Conservation (phyloP, 1,140 invertebrate species). For the Lepidurus couesii region DNA sequence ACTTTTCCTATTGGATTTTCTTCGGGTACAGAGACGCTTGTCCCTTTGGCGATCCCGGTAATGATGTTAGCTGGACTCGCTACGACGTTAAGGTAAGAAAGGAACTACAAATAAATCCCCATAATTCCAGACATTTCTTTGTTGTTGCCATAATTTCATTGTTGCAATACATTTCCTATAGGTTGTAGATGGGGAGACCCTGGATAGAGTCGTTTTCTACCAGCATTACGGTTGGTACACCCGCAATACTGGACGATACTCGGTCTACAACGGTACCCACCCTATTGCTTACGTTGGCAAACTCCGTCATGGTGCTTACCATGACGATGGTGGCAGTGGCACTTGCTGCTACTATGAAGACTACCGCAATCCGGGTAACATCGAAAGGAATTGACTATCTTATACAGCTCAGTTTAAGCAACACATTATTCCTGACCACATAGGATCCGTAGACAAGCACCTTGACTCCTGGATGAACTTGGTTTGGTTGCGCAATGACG, state of each 20-base stretch:
- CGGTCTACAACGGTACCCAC: conserved; percentile 35
- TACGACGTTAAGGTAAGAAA: conserved; percentile 37
- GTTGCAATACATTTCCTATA: no score
- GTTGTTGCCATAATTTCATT: background rate
- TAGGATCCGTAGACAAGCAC: conserved; percentile 28
- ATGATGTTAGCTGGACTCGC: conserved; percentile 36
- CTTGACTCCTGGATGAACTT: conserved; percentile 38
- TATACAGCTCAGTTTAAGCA: background rate
- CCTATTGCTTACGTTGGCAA: conserved; percentile 39
- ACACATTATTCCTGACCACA: background rate
- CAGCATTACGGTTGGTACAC: conserved; percentile 40
- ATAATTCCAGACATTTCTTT: background rate
- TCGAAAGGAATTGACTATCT: background rate
- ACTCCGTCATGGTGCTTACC: conserved; percentile 38
- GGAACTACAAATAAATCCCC: conserved; percentile 5
- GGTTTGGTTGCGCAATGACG: conserved; percentile 35
- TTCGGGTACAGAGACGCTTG: conserved; percentile 39
- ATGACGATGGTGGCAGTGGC: conserved; percentile 39
- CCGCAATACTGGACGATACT: conserved; percentile 38
- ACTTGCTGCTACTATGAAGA: conserved; percentile 40
- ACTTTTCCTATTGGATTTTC: conserved; percentile 38
- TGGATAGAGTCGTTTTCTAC: conserved; percentile 39
- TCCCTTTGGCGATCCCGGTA: conserved; percentile 32
- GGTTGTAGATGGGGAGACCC: conserved; percentile 28
- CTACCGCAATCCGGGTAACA: conserved; percentile 38